phyloP scores from a whole-genome alignment of 2,888 invertebrate species.

The Anodontia alba region DNA sequence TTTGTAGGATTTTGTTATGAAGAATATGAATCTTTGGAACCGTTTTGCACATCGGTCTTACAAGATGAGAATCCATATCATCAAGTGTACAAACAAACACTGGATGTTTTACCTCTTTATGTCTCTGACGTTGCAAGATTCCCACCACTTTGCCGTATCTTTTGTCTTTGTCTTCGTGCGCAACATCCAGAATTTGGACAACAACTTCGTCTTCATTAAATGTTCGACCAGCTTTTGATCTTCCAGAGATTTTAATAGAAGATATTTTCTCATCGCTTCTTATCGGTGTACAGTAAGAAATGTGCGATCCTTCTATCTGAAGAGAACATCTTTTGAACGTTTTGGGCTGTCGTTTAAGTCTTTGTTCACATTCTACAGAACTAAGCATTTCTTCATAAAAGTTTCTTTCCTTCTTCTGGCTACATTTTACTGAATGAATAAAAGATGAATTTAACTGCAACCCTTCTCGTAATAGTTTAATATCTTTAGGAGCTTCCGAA shows the following conservation, averaged over 20 bases:
- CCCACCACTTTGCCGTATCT: constrained; percentile 63
- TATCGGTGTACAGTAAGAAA: constrained; percentile 54
- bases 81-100: constrained; percentile 62
- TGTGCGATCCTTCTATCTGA: constrained; percentile 57
- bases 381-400: not conserved
- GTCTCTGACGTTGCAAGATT: constrained; percentile 31
- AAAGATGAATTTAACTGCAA: constrained; percentile 5
- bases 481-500: not conserved
- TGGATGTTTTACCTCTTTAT: constrained; percentile 48
- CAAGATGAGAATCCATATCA: constrained; percentile 54
- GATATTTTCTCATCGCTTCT: constrained; percentile 30
- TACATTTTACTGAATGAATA: not conserved
- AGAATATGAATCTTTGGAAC: constrained; percentile 66
- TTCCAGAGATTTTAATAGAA: constrained; percentile 58
- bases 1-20: constrained; percentile 30
- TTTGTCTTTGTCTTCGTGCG: constrained; percentile 26
- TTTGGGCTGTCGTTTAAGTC: constrained; percentile 20
- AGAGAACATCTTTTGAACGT: constrained; percentile 55
- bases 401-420: not conserved
- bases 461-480: not conserved
- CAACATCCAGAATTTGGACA: constrained; percentile 50
- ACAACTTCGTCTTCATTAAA: constrained; percentile 63
- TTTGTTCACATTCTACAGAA: not conserved
- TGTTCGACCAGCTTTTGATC: constrained; percentile 59
- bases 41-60: constrained; percentile 67